Evolutionary conservation across 2,113 vertebrate genomes (phyloP), one percentile per base, ranked within the genome.

Genomic region (Hypanus sabinus): DNA sequence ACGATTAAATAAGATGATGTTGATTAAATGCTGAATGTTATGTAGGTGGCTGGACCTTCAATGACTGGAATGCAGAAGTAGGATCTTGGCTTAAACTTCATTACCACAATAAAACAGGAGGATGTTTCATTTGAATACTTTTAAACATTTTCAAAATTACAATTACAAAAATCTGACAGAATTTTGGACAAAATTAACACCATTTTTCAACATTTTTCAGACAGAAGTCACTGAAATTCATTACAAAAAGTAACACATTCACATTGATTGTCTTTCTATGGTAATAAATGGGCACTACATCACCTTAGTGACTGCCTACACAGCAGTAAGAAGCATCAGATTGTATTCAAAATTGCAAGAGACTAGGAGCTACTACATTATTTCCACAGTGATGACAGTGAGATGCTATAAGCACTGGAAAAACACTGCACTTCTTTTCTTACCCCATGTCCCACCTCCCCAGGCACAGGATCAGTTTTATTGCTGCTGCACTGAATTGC

Each of bases 81-180:
- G 6, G 60, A 18, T 16, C 60, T 33, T 62, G 16, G 85, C 4
- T 90, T 90, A 65, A 90, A 18, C 20, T 5, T 7, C 30, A 90
- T 7, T 7, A 33, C 60, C 60, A 90, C 62, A 68, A 33, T 12
- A 90, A 90, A 65, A 88, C 24, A 22, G 24, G 83, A 87, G 55
- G 11, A 30, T 60, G 5, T 20, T 14, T 90, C n/a, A 36, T 65
- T 68, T 33, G 85, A 65, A 20, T 88, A 33, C 85, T 90, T 90
- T 90, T 90, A 90, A 90, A 90, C 16, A n/a, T 68, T 90, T 90
- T 33, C 85, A 68, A 90, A 90, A 33, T 30, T 62, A 87, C 60
- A 90, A 10, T 83, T 90, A 90, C 85, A 90, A 90, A 90, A 90
- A 90, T 33, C n/a, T 65, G 85, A 90, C 30, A 65, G 6, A 27